Conservation (phyloP, 2,888 invertebrate species). For the Masnerella sp. region DNA sequence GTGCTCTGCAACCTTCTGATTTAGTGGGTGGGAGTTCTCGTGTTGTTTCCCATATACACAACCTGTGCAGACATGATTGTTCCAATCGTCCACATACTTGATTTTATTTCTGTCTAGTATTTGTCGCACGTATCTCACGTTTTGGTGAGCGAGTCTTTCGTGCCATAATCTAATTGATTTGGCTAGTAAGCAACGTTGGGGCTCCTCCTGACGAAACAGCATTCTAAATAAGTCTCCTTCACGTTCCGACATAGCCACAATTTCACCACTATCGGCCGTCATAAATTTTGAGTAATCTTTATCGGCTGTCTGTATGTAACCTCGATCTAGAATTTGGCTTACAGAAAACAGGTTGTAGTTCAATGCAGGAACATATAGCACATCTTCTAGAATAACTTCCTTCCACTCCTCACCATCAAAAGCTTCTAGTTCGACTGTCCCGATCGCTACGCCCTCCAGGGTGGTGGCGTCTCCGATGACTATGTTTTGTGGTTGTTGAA, state of each 20-base stretch:
- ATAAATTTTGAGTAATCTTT: background rate
- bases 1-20: background rate
- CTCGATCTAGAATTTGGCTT: background rate
- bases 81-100: background rate
- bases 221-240: background rate
- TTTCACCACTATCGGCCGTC: background rate
- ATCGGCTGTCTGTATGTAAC: background rate
- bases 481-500: constrained; percentile 49
- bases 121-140: background rate
- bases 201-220: background rate
- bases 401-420: background rate
- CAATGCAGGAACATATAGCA: background rate
- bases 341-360: too few relatives aligned
- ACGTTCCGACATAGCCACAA: background rate
- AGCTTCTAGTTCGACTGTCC: constrained; percentile 61
- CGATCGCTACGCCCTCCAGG: constrained; percentile 63
- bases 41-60: constrained; percentile 25
- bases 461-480: constrained; percentile 61
- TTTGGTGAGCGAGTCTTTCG: background rate
- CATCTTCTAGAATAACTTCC: background rate
- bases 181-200: background rate
- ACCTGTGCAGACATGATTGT: too few relatives aligned
- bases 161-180: background rate
- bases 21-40: constrained; percentile 7
- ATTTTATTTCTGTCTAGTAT: background rate